A percentile compares a stretch with the other conserved stretches of the same genome.
Evolutionary conservation across 2,888 invertebrate species (phyloP).

Genomic region (Drosophila greeni): DNA sequence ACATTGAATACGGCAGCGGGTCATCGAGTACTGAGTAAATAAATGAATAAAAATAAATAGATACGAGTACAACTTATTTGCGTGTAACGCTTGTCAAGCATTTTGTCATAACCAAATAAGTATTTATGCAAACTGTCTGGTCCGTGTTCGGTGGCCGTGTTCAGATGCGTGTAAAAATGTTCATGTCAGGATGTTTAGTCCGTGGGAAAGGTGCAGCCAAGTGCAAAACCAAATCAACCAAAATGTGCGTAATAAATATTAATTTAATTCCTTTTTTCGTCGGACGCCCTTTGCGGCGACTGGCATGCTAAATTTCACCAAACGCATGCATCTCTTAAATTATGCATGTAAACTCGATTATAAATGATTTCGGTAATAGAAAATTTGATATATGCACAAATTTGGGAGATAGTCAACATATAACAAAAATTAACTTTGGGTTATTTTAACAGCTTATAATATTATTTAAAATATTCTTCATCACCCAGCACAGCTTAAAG

Average conservation of each 20-base stretch:
- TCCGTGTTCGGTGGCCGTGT: slow-evolving; percentile 23
- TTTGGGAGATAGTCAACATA: not conserved
- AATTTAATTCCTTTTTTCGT: slow-evolving; percentile 39
- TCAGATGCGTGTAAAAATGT: slow-evolving; percentile 21
- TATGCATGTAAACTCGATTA: slow-evolving; percentile 34
- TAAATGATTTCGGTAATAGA: slow-evolving; percentile 28
- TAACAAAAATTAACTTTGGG: not conserved
- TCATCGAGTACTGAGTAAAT: slow-evolving; percentile 48
- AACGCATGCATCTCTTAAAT: slow-evolving; percentile 20
- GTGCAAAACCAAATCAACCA: slow-evolving; percentile 67
- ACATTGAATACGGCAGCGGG: slow-evolving; percentile 8
- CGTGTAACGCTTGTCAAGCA: slow-evolving; percentile 51
- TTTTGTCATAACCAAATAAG: slow-evolving; percentile 31
- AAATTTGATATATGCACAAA: slow-evolving; percentile 2
- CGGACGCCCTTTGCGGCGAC: not conserved
- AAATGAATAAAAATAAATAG: slow-evolving; percentile 42
- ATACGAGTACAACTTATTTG: slow-evolving; percentile 47
- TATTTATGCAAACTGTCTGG: slow-evolving; percentile 27
- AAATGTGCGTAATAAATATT: slow-evolving; percentile 57
- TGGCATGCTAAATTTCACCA: slow-evolving; percentile 24
- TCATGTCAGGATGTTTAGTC: slow-evolving; percentile 8
- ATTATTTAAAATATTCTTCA: not conserved
- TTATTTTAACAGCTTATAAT: too few species aligned
- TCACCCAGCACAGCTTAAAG: not conserved
- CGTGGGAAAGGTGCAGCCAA: slow-evolving; percentile 45